Conservation (phyloP, 2,113 vertebrate species). For the Glaucidium brasilianum region DNA sequence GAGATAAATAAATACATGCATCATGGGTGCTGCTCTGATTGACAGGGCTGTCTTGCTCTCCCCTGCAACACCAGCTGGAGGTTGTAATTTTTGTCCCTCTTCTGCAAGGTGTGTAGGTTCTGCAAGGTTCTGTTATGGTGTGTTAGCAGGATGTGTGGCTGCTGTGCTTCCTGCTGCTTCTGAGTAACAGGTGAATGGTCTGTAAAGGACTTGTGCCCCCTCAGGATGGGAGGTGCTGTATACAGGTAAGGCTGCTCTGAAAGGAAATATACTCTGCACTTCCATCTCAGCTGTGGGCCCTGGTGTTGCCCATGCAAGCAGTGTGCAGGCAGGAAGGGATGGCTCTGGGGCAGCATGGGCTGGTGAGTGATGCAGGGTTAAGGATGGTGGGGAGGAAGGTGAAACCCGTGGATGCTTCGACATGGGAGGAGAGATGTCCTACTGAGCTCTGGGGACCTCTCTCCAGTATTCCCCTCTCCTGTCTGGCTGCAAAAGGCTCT, state of each 20-base stretch:
- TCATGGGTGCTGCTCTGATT: neutral
- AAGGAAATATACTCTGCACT: neutral
- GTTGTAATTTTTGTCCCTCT: neutral
- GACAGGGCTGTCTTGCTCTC: neutral
- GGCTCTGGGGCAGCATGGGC: accelerated
- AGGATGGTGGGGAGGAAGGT: neutral
- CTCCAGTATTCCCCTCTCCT: neutral
- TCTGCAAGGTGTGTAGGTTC: no score
- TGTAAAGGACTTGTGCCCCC: neutral
- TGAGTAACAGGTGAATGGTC: neutral
- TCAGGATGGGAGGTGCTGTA: neutral
- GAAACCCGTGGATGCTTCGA: neutral
- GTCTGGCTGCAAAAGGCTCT: neutral
- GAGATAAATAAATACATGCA: neutral
- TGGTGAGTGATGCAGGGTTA: neutral
- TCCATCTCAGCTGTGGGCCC: accelerated
- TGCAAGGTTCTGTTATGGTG: neutral
- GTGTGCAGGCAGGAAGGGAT: neutral
- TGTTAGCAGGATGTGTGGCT: neutral
- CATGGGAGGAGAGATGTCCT: accelerated
- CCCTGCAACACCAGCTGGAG: neutral
- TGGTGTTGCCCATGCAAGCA: neutral
- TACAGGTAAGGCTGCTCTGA: neutral
- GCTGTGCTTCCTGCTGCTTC: neutral
- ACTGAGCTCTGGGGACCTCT: neutral